These are phyloP conservation scores for Caloenas nicobarica DNA, from an alignment of 2,113 vertebrate species.

Conservation along the genomic window DNA sequence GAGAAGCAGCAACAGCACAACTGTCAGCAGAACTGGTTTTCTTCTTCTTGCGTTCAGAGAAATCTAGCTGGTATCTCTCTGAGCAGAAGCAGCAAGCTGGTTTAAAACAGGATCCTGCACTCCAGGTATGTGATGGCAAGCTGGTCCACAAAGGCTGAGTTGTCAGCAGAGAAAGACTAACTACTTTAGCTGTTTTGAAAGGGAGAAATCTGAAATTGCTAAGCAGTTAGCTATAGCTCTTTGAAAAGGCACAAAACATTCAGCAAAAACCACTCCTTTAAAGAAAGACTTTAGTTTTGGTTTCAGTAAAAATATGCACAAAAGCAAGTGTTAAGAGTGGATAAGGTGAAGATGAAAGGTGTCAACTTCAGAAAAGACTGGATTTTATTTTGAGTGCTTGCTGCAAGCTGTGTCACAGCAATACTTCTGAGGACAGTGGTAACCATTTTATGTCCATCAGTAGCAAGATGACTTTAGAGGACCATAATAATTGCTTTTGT, in stretches of 20 bases:
- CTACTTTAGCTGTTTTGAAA: background rate
- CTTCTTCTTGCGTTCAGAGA: background rate
- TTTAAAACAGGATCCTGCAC: slow-evolving; percentile 10
- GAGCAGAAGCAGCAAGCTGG: background rate
- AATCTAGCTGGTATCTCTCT: background rate
- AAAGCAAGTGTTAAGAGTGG: background rate
- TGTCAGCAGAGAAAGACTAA: background rate
- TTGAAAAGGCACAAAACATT: background rate
- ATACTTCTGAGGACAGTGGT: background rate
- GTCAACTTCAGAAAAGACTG: background rate
- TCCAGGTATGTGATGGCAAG: slow-evolving; percentile 50
- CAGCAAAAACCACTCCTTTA: background rate
- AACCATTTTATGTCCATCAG: background rate
- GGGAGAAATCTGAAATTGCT: slow-evolving; percentile 1
- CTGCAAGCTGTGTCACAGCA: background rate
- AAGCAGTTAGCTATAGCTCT: background rate
- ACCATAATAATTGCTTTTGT: background rate
- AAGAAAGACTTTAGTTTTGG: background rate
- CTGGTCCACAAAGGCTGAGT: background rate
- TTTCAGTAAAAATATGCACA: background rate
- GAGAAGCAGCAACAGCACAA: background rate
- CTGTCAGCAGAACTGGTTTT: background rate
- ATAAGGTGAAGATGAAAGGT: background rate
- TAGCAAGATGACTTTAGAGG: background rate
- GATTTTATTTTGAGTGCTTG: background rate